Percentiles rank a stretch among this genome's conserved stretches.
Conservation (phyloP, 35 echinoderm and acorn worm species). For the Apostichopus californicus region DNA sequence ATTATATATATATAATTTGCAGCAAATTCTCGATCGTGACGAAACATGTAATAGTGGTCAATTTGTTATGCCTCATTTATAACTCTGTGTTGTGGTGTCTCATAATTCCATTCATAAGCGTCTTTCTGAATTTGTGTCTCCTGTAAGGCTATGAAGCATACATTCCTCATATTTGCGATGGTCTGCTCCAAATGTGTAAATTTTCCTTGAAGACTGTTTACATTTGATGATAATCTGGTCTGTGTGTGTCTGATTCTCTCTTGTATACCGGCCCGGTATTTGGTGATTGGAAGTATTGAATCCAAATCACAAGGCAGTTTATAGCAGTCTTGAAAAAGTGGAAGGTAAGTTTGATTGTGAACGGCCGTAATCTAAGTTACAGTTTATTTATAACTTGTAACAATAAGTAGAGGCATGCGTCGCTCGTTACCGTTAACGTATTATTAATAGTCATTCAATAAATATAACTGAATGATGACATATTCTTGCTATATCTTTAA, state of each 20-base stretch:
- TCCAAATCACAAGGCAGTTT: no score
- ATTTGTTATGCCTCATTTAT: slow-evolving; percentile 29
- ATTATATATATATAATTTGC: background rate
- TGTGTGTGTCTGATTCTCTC: background rate
- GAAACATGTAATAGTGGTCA: slow-evolving; percentile 16
- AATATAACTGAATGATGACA: no score
- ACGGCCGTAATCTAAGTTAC: no score
- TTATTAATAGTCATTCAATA: no score
- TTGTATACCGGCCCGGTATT: background rate
- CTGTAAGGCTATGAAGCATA: slow-evolving; percentile 27
- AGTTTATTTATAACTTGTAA: no score
- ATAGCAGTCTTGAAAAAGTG: no score
- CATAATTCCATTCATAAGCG: background rate
- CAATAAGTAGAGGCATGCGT: no score
- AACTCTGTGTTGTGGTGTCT: slow-evolving; percentile 36
- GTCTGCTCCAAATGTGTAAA: slow-evolving; percentile 15
- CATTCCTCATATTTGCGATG: background rate
- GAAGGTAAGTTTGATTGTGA: no score
- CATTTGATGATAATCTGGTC: background rate
- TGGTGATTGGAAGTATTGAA: no score
- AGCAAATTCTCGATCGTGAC: background rate
- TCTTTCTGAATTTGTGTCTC: slow-evolving; percentile 16
- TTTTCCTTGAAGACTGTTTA: slow-evolving; percentile 34
- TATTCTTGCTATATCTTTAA: no score
- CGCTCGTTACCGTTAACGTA: no score